Conservation (phyloP, 2,888 invertebrate species). For the Pterostichus niger region DNA sequence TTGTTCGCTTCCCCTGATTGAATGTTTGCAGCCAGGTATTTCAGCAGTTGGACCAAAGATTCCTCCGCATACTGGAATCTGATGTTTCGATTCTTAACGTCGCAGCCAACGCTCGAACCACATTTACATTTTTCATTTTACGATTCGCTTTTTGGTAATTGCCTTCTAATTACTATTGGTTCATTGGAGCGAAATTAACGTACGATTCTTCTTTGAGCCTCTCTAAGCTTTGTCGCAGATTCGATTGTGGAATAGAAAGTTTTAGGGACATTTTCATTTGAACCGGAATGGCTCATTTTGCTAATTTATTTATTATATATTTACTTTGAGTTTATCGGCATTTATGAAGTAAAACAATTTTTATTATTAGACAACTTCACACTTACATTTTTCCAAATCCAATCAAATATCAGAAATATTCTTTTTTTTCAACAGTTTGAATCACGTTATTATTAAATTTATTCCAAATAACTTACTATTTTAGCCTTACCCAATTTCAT, state of each 20-base stretch:
- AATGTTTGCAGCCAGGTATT: conserved; percentile 59
- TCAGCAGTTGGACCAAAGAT: conserved; percentile 15
- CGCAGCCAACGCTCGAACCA: not conserved
- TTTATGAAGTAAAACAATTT: no score
- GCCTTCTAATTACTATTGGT: conserved; percentile 57
- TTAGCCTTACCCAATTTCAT: no score
- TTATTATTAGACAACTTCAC: no score
- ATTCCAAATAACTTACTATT: no score
- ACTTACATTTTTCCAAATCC: no score
- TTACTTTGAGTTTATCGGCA: no score
- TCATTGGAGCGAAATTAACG: conserved; percentile 58
- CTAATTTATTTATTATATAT: not conserved
- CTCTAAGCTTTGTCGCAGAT: conserved; percentile 34
- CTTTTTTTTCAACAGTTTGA: no score
- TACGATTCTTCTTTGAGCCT: conserved; percentile 32
- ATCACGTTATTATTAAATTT: no score
- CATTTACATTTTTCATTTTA: conserved; percentile 63
- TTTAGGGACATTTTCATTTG: not conserved
- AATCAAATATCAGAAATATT: no score
- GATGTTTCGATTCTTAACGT: conserved; percentile 11
- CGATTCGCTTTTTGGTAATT: conserved; percentile 42
- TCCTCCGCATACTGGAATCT: not conserved
- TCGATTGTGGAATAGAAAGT: not conserved
- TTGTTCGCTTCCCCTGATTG: conserved; percentile 63
- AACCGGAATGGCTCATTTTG: not conserved